These are phyloP conservation scores for Poliocrania exsul DNA, from an alignment of 2,797 vertebrate species.

Conservation along the genomic window DNA sequence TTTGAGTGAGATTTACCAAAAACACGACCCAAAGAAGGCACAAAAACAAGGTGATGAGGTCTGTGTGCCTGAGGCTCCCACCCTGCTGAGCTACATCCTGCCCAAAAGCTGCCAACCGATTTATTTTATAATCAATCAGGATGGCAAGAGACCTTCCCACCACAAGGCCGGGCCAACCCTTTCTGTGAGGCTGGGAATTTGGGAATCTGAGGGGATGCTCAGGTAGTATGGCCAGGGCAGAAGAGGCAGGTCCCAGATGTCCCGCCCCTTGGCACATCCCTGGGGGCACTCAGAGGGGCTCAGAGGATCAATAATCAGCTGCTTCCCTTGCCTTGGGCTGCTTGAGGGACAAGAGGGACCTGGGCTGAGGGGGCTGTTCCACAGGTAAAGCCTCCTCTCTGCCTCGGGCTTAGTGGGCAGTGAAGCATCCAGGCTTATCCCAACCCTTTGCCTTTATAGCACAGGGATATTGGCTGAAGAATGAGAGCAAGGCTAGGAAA, in stretches of 20 bases:
- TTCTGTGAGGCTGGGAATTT: background rate
- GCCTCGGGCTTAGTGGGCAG: background rate
- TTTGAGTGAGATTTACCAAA: background rate
- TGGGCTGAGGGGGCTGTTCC: background rate
- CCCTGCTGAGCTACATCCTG: background rate
- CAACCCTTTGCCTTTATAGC: background rate
- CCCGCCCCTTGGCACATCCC: background rate
- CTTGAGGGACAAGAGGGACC: background rate
- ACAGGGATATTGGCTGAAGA: background rate
- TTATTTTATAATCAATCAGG: fast-evolving
- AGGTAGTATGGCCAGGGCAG: background rate
- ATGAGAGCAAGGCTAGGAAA: fast-evolving
- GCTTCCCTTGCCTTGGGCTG: background rate
- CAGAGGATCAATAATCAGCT: fast-evolving
- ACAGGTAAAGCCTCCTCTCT: background rate
- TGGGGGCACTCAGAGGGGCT: background rate
- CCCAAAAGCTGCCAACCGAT: fast-evolving
- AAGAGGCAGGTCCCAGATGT: background rate
- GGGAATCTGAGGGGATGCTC: background rate
- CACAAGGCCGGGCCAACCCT: background rate
- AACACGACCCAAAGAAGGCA: background rate
- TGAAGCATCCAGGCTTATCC: background rate
- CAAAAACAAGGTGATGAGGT: fast-evolving
- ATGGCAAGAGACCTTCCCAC: background rate
- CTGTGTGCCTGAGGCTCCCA: background rate